Evolutionary conservation across 2,113 vertebrate species (phyloP).

Genomic region (Cettia cetti): DNA sequence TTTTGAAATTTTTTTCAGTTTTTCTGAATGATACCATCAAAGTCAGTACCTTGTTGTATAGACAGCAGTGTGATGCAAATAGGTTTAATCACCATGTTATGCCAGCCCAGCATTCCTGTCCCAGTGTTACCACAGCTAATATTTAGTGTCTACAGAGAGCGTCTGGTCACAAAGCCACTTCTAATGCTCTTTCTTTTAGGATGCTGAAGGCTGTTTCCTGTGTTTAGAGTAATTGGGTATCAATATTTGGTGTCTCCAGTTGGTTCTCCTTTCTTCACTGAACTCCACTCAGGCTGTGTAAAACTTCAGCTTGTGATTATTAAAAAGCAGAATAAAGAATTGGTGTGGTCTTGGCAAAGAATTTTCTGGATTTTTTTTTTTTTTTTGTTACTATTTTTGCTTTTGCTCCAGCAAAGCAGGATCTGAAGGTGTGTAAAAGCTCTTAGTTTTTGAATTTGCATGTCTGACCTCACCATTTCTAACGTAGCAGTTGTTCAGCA

Average conservation of each 20-base stretch:
- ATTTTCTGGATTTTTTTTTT: not conserved
- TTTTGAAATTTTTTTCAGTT: not conserved
- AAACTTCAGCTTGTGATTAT: not conserved
- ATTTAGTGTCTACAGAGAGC: not conserved
- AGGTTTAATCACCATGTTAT: not conserved
- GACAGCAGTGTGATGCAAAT: not conserved
- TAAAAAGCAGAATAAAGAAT: not conserved
- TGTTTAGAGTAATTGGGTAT: not conserved
- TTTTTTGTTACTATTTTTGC: not conserved
- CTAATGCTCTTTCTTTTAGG: not conserved
- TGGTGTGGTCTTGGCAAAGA: not conserved
- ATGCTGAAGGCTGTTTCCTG: not conserved
- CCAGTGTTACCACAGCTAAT: not conserved
- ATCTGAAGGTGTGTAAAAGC: not conserved
- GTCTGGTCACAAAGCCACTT: not conserved
- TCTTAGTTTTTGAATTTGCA: not conserved
- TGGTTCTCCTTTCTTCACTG: not conserved
- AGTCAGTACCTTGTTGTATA: not conserved
- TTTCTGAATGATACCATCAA: not conserved
- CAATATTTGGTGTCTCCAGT: not conserved
- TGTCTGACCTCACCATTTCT: not conserved
- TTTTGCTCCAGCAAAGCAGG: not conserved
- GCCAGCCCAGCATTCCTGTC: not conserved
- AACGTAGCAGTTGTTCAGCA: not conserved
- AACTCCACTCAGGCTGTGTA: not conserved